Conservation (phyloP, 1,140 invertebrate species). For the Nixonia krombeini region DNA sequence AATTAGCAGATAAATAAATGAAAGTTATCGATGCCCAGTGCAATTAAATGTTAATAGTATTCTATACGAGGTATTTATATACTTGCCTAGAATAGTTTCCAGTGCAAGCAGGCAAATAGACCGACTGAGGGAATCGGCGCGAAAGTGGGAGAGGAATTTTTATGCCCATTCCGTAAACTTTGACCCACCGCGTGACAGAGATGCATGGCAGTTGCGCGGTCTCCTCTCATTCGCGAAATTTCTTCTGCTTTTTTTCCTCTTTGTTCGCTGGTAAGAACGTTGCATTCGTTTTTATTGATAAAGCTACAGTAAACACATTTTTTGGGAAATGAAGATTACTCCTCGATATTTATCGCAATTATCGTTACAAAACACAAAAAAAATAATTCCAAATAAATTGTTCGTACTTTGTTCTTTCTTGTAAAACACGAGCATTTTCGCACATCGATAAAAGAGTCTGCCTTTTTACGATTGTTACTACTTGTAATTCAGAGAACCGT, state of each 20-base stretch:
- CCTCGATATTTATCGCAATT: constrained; percentile 27
- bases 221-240: constrained; percentile 33
- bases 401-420: too few relatives aligned
- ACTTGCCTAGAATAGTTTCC: constrained; percentile 20
- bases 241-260: constrained; percentile 19
- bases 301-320: too few relatives aligned
- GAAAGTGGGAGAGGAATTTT: constrained; percentile 25
- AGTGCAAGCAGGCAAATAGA: constrained; percentile 7
- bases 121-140: constrained; percentile 9
- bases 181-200: constrained; percentile 31
- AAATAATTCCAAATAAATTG: background rate
- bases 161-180: constrained; percentile 33
- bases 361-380: constrained; percentile 11
- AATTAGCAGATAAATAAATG: background rate
- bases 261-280: constrained; percentile 24
- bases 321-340: too few relatives aligned
- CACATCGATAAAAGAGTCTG: background rate
- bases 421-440: background rate
- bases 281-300: background rate
- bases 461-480: background rate
- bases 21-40: background rate
- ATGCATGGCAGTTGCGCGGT: constrained; percentile 46
- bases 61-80: background rate
- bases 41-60: constrained; percentile 3
- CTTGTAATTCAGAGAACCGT: constrained; percentile 7